Conservation (phyloP, 1,140 invertebrate genomes). For the Callitettix versicolor region DNA sequence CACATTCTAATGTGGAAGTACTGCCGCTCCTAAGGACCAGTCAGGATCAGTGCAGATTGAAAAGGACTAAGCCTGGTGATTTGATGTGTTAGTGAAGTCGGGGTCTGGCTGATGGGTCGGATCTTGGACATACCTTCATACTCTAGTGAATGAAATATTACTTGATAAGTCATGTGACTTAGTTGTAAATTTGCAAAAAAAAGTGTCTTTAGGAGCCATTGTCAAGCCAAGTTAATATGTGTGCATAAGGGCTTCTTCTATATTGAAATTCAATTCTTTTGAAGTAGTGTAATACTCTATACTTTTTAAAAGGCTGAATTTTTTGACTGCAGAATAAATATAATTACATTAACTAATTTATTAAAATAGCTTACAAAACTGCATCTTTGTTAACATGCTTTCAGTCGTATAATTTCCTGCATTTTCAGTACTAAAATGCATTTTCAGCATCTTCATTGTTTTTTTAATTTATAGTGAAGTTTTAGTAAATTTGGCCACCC, state of each 20-base stretch:
- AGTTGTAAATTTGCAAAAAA: constrained; percentile 12
- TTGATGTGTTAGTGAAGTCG: no score
- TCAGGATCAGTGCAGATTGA: no score
- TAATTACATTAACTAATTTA: background rate
- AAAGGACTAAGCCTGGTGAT: no score
- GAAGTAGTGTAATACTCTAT: constrained; percentile 25
- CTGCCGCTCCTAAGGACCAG: no score
- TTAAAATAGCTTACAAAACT: background rate
- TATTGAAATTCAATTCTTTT: constrained; percentile 31
- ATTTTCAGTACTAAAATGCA: constrained; percentile 8
- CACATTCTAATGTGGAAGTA: no score
- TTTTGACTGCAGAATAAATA: constrained; percentile 9
- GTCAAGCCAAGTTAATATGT: constrained; percentile 27
- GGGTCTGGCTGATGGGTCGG: no score
- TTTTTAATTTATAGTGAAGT: background rate
- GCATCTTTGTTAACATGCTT: constrained; percentile 11
- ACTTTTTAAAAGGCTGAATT: constrained; percentile 25
- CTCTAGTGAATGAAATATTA: no score
- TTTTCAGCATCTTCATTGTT: constrained; percentile 15
- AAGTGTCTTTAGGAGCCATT: constrained; percentile 26
- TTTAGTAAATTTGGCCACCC: background rate
- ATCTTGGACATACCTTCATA: no score
- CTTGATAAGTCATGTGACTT: no score
- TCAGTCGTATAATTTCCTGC: constrained; percentile 4
- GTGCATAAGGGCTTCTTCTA: constrained; percentile 30